These are phyloP conservation scores for Scaptomyza reducta DNA, from an alignment of 2,888 invertebrate species.

Conservation along the genomic window DNA sequence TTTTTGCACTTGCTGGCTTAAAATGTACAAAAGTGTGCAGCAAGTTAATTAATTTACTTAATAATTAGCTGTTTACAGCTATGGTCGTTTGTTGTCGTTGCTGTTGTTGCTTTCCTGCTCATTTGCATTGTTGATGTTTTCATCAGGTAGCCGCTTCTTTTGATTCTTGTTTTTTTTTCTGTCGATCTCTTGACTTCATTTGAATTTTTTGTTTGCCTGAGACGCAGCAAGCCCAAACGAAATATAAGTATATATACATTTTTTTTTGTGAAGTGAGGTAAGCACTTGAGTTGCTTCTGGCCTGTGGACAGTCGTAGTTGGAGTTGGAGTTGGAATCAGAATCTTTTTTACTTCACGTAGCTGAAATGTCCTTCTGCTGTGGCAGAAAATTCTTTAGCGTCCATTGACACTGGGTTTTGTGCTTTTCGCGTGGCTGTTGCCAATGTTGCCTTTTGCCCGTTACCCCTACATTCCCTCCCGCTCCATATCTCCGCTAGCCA, in stretches of 20 bases:
- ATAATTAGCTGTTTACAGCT: constrained; percentile 59
- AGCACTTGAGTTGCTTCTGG: constrained; percentile 70
- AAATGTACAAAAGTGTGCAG: constrained; percentile 57
- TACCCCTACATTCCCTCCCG: constrained; percentile 1
- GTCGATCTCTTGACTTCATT: constrained; percentile 63
- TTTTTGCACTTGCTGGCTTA: constrained; percentile 58
- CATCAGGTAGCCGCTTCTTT: constrained; percentile 45
- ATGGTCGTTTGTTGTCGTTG: constrained; percentile 21
- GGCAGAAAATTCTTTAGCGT: constrained; percentile 74
- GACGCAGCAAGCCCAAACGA: constrained; percentile 27
- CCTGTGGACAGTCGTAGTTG: constrained; percentile 10
- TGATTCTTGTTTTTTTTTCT: constrained; percentile 19
- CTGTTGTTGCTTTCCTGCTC: constrained; percentile 16
- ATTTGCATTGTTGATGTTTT: constrained; percentile 51
- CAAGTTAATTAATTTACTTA: constrained; percentile 73
- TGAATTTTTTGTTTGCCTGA: constrained; percentile 41
- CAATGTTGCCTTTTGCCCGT: constrained; percentile 30
- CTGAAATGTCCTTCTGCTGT: constrained; percentile 77
- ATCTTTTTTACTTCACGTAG: constrained; percentile 28
- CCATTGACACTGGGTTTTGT: constrained; percentile 64
- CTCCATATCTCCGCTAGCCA: background rate
- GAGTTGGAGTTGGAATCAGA: background rate
- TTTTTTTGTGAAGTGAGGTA: constrained; percentile 51
- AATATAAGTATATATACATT: constrained; percentile 30
- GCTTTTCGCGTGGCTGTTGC: constrained; percentile 55